These are phyloP conservation scores for Phalacrocorax aristotelis DNA, from an alignment of 2,113 vertebrate species.

Conservation along the genomic window DNA sequence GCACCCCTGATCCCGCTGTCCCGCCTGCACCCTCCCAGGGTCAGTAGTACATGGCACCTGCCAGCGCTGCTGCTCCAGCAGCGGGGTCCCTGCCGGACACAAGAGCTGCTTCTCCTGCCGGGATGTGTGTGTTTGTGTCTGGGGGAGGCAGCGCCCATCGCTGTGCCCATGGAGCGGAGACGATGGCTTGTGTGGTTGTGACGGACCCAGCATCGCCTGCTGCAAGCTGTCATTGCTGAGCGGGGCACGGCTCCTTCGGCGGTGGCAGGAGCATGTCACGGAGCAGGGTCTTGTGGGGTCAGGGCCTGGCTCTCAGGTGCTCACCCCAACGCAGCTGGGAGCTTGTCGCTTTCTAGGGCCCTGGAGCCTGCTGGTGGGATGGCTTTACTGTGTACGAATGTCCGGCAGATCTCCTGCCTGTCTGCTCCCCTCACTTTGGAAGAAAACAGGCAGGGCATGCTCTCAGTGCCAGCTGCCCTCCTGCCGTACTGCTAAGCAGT, in stretches of 20 bases:
- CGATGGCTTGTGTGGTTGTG: rapidly evolving
- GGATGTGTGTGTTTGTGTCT: rapidly evolving
- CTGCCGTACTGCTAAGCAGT: not conserved
- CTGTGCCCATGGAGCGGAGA: rapidly evolving
- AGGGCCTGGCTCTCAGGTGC: not conserved
- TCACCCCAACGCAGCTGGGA: not conserved
- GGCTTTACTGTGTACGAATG: not conserved
- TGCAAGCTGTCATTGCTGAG: not conserved
- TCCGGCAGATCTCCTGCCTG: not conserved
- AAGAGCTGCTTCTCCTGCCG: not conserved
- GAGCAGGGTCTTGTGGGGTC: not conserved
- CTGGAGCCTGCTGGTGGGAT: not conserved
- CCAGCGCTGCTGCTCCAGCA: rapidly evolving
- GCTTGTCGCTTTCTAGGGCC: rapidly evolving
- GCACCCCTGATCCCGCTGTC: rapidly evolving
- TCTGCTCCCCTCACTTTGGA: not conserved
- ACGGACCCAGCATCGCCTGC: not conserved
- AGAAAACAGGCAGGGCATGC: not conserved
- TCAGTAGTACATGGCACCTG: not conserved
- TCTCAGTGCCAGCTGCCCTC: not conserved
- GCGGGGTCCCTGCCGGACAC: not conserved
- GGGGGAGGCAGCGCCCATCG: not conserved
- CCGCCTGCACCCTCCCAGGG: rapidly evolving
- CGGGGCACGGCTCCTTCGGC: not conserved
- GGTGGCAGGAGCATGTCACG: not conserved